Evolutionary conservation across 2,113 vertebrate species (phyloP), one percentile per base, ranked within the genome.

Genomic region (Chaetura pelagica): DNA sequence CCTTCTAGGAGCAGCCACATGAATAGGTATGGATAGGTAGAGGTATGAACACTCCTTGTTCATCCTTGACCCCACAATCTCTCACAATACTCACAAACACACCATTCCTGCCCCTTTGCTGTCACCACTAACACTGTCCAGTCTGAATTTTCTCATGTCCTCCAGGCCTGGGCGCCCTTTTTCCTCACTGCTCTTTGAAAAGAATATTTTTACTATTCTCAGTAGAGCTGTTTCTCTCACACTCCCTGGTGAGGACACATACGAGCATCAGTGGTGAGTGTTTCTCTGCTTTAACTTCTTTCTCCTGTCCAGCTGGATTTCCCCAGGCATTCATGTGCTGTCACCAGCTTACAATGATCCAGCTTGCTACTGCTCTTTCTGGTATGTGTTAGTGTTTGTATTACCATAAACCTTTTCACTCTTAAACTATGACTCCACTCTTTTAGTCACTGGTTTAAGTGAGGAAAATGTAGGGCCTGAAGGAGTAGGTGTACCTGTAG

Each of bases 191-290:
- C 10, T 12, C 19, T 59, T 68, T 73, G 59, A 77, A n/a, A 76
- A 51, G 27, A 51, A 34, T 20, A 67, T 23, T 88, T 51, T 67
- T 27, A 10, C 5, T 5, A 6, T 68, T 29, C 21, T 64, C 21
- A 8, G 42, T 2, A 79, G 52, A 78, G 35, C 61, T 54, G 27
- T 64, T 90, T 78, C 68, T 59, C 66, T 81, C 24, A 2, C 29
- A 22, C 38, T 46, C 87, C 44, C 17, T 19, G 19, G 51, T 51
- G 63, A 83, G 63, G 67, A 93, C 0, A 0, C 0, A 0, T n/a
- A 32, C 1, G 2, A 24, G 54, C 68, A 32, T 74, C 40, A 46
- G 59, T 4, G 2, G 38, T 15, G 42, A 92, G 29, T 46, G 35
- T 92, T 94, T 72, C 76, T 74, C 59, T 74, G 58, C 5, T 0